Conservation (phyloP, 2,888 invertebrate species). For the Nymphalis polychloros region DNA sequence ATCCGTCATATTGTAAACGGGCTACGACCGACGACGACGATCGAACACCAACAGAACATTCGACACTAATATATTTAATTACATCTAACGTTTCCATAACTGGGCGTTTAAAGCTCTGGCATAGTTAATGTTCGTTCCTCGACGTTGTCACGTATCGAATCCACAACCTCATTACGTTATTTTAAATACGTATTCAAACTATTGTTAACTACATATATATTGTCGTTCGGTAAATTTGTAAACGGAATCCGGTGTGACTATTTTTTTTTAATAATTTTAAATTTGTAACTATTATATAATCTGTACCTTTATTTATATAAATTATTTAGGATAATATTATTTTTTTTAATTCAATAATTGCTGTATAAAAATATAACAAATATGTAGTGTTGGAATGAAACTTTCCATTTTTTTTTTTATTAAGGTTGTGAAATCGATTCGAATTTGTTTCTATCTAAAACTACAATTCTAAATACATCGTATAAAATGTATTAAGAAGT, state of each 20-base stretch:
- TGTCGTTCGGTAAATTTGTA: background rate
- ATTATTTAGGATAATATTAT: too few species aligned
- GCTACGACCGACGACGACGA: conserved; percentile 16
- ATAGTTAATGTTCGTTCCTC: conserved; percentile 24
- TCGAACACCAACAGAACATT: conserved; percentile 19
- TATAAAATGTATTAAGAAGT: conserved; percentile 37
- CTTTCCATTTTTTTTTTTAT: background rate
- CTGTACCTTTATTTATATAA: too few species aligned
- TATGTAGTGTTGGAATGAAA: background rate
- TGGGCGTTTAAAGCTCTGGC: conserved; percentile 27
- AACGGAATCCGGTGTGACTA: background rate
- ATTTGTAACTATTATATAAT: too few species aligned
- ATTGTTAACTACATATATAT: background rate
- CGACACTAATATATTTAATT: conserved; percentile 8
- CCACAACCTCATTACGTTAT: conserved; percentile 25
- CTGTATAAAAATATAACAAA: too few species aligned
- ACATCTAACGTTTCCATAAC: conserved; percentile 16
- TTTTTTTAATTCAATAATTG: background rate
- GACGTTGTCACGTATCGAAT: conserved; percentile 20
- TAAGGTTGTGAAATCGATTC: conserved; percentile 40
- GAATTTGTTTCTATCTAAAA: conserved; percentile 43
- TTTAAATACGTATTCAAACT: background rate
- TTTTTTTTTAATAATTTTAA: too few species aligned
- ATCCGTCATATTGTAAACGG: conserved; percentile 22
- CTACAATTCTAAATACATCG: conserved; percentile 37